Evolutionary conservation across 2,113 vertebrate genomes (phyloP).

Genomic region (Eulemur rufifrons): DNA sequence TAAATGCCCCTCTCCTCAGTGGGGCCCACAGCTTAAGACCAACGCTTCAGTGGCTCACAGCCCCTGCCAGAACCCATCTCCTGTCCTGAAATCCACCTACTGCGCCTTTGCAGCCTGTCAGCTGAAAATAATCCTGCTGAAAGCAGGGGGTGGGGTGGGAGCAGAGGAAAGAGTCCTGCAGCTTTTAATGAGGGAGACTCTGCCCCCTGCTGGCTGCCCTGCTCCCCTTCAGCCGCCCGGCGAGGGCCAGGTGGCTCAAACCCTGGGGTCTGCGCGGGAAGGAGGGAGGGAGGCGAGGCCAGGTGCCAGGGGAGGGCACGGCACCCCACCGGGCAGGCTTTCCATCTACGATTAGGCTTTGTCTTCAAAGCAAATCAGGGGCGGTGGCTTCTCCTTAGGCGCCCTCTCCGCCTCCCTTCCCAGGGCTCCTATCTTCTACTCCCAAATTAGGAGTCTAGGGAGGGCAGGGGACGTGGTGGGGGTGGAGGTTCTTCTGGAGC

Average conservation of each 20-base stretch:
- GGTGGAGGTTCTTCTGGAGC: neutral
- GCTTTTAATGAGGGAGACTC: neutral
- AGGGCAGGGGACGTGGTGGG: neutral
- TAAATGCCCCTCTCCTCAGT: neutral
- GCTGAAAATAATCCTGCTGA: slow-evolving; percentile 58
- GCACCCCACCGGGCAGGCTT: neutral
- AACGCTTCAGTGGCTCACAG: neutral
- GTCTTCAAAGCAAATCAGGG: neutral
- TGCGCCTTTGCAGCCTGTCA: slow-evolving; percentile 61
- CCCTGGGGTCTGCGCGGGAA: neutral
- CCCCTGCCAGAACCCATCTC: slow-evolving; percentile 15
- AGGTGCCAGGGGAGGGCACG: neutral
- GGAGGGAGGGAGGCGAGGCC: neutral
- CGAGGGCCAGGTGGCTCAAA: neutral
- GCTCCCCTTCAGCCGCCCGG: neutral
- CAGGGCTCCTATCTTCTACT: neutral
- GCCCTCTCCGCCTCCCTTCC: neutral
- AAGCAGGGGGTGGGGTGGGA: neutral
- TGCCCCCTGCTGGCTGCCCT: slow-evolving; percentile 60
- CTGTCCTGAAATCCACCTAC: slow-evolving; percentile 53
- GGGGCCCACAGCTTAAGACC: neutral
- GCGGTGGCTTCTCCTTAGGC: neutral
- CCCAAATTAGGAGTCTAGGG: slow-evolving; percentile 10
- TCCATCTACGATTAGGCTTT: neutral
- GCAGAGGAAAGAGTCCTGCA: neutral